Conservation (phyloP, 2,888 invertebrate genomes). For the Lottia gigantea region DNA sequence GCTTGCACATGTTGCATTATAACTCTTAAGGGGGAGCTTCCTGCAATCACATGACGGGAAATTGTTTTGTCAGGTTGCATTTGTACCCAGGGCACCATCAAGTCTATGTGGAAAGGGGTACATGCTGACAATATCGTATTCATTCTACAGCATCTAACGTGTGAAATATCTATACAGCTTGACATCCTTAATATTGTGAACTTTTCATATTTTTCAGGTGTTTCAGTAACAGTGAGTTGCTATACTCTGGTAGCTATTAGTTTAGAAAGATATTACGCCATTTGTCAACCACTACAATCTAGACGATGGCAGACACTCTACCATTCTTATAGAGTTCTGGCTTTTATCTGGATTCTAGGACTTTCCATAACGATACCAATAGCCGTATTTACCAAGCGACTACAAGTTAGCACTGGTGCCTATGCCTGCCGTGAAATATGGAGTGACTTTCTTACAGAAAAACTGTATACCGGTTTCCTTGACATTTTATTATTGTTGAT, state of each 20-base stretch:
- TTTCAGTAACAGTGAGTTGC: constrained; percentile 80
- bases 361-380: constrained; percentile 78
- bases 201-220: constrained; percentile 71
- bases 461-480: constrained; percentile 77
- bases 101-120: no score
- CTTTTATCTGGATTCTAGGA: constrained; percentile 71
- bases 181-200: no score
- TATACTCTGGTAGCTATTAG: constrained; percentile 84
- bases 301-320: constrained; percentile 79
- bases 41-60: no score
- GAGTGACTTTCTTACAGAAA: constrained; percentile 54
- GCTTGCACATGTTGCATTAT: no score
- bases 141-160: no score
- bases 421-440: constrained; percentile 55
- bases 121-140: no score
- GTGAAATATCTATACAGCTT: no score
- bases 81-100: no score
- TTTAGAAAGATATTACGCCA: constrained; percentile 82
- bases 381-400: constrained; percentile 64
- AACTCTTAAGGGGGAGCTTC: no score
- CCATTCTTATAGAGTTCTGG: constrained; percentile 76
- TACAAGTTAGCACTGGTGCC: constrained; percentile 23
- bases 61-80: no score
- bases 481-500: constrained; percentile 79
- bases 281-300: constrained; percentile 80